Evolutionary conservation across 2,797 vertebrate genomes (phyloP).

Genomic region (Manis javanica): DNA sequence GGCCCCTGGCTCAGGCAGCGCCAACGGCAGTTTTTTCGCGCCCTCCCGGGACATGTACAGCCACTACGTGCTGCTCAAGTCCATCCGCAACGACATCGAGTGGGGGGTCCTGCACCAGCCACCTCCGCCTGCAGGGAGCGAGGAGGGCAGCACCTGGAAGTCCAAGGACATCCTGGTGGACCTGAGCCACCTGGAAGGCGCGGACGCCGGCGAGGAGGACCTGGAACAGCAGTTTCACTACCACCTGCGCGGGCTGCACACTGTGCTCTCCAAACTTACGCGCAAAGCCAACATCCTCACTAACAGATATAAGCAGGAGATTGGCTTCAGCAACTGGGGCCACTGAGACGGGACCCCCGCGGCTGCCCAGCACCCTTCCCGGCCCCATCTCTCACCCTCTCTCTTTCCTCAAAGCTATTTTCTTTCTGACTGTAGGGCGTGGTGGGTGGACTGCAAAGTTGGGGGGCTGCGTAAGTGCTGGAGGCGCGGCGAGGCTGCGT

Average conservation of each 20-base stretch:
- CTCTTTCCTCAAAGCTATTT: slow-evolving; percentile 74
- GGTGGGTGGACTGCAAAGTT: slow-evolving; percentile 55
- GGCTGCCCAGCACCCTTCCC: slow-evolving; percentile 38
- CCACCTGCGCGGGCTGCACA: slow-evolving; percentile 93
- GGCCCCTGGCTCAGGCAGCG: slow-evolving; percentile 76
- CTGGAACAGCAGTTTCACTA: slow-evolving; percentile 94
- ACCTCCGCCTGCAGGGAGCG: slow-evolving; percentile 86
- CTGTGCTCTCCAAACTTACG: slow-evolving; percentile 94
- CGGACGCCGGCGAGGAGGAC: slow-evolving; percentile 89
- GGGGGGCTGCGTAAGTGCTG: neutral
- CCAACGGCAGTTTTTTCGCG: slow-evolving; percentile 86
- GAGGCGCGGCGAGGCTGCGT: neutral
- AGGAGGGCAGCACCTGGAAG: slow-evolving; percentile 81
- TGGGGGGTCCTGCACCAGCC: slow-evolving; percentile 94
- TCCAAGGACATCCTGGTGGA: slow-evolving; percentile 84
- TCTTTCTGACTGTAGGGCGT: slow-evolving; percentile 72
- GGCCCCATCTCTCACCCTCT: slow-evolving; percentile 51
- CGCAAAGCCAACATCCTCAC: slow-evolving; percentile 94
- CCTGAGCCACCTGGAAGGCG: slow-evolving; percentile 87
- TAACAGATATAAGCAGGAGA: slow-evolving; percentile 95
- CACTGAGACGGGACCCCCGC: slow-evolving; percentile 86
- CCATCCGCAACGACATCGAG: slow-evolving; percentile 97
- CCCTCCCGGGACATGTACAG: slow-evolving; percentile 95
- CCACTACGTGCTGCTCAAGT: slow-evolving; percentile 96
- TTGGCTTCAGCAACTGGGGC: slow-evolving; percentile 93